phyloP scores from a whole-genome alignment of 2,113 vertebrate genomes.

The Hydrochoerus hydrochaeris region DNA sequence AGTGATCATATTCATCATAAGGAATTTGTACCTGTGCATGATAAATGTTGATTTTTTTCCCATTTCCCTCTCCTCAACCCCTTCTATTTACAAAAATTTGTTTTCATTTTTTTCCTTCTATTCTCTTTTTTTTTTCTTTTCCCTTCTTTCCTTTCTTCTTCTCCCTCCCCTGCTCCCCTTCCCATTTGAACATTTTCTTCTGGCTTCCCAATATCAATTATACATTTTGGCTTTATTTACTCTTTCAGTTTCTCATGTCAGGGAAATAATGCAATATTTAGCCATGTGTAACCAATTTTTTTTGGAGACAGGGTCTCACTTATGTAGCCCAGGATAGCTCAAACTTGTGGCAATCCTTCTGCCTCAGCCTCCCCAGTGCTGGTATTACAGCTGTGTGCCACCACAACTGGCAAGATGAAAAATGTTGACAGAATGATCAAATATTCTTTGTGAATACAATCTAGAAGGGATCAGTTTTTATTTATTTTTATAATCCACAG shows the following conservation, averaged over 20 bases:
- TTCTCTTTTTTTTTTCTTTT: not conserved
- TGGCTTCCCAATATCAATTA: not conserved
- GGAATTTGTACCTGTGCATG: not conserved
- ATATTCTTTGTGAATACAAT: constrained; percentile 59
- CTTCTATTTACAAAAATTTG: not conserved
- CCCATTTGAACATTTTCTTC: not conserved
- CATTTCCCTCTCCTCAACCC: not conserved
- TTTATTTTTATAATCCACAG: not conserved
- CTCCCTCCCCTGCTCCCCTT: not conserved
- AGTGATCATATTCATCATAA: not conserved
- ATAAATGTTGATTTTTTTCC: not conserved
- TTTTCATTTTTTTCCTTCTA: not conserved
- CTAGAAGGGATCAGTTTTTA: not conserved
- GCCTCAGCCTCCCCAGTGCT: not conserved
- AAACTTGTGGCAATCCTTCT: not conserved
- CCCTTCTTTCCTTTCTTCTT: not conserved
- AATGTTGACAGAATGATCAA: constrained; percentile 37
- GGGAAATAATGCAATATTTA: not conserved
- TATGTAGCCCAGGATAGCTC: not conserved
- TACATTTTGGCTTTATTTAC: not conserved
- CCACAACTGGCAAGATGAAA: not conserved
- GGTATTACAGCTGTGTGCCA: not conserved
- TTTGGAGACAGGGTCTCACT: not conserved
- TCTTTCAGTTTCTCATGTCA: not conserved
- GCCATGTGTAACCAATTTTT: not conserved